Evolutionary conservation across 2,888 invertebrate species (phyloP).

Genomic region (Parnassius smintheus): DNA sequence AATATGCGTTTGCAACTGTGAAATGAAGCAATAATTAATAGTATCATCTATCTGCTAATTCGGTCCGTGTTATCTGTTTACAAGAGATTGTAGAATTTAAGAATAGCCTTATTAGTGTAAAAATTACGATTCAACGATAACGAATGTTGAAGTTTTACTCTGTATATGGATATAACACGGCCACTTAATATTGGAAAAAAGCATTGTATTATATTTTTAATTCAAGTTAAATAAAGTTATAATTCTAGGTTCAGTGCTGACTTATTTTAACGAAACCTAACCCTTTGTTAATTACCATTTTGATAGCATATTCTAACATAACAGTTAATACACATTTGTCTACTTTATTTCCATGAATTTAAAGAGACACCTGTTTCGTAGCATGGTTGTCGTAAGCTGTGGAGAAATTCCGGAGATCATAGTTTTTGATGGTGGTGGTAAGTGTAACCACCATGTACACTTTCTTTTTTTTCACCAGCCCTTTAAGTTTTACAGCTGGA

Average conservation of each 20-base stretch:
- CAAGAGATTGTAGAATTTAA: slow-evolving; percentile 67
- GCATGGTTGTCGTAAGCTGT: too few species aligned
- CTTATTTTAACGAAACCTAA: slow-evolving; percentile 30
- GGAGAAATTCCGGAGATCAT: too few species aligned
- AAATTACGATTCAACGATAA: slow-evolving; percentile 56
- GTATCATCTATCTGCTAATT: slow-evolving; percentile 37
- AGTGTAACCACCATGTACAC: too few species aligned
- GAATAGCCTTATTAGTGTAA: slow-evolving; percentile 79
- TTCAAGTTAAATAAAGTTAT: slow-evolving; percentile 73
- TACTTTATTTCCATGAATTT: too few species aligned
- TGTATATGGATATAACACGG: slow-evolving; percentile 68
- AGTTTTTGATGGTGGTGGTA: too few species aligned
- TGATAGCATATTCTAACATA: too few species aligned
- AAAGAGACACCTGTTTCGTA: too few species aligned
- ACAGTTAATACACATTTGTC: too few species aligned
- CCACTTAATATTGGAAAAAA: slow-evolving; percentile 66
- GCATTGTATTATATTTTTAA: slow-evolving; percentile 69
- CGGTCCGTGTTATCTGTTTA: slow-evolving; percentile 51
- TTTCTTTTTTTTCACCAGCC: too few species aligned
- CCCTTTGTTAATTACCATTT: slow-evolving; percentile 4
- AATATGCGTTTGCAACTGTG: slow-evolving; percentile 1
- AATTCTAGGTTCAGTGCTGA: slow-evolving; percentile 41
- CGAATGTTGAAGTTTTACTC: slow-evolving; percentile 68
- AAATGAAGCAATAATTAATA: slow-evolving; percentile 51
- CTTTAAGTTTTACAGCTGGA: too few species aligned